Conservation (phyloP, 2,797 vertebrate species). For the Meda fulgida region DNA sequence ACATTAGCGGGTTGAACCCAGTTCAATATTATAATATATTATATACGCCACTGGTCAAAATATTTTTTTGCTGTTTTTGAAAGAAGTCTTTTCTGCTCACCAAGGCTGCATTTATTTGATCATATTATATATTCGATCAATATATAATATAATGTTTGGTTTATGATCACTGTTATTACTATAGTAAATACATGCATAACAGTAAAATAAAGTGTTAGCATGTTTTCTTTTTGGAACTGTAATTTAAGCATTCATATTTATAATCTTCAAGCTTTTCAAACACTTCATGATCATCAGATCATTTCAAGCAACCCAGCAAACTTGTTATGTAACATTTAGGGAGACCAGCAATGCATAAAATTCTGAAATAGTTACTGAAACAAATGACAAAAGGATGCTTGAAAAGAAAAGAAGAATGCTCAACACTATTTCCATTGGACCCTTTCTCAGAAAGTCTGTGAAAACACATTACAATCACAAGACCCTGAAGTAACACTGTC, state of each 20-base stretch:
- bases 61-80: neutral
- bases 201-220: neutral
- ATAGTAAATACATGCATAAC: neutral
- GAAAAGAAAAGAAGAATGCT: neutral
- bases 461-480: constrained; percentile 16
- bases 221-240: neutral
- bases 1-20: constrained; percentile 34
- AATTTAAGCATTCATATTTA: neutral
- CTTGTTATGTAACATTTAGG: neutral
- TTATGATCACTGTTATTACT: neutral
- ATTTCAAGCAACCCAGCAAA: neutral
- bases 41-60: neutral
- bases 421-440: constrained; percentile 13
- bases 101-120: neutral
- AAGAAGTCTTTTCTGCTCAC: neutral
- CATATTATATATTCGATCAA: too few relatives aligned
- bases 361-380: constrained; percentile 11
- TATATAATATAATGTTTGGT: too few relatives aligned
- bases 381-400: constrained; percentile 24
- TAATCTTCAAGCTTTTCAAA: neutral
- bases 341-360: neutral
- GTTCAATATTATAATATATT: too few relatives aligned
- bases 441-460: constrained; percentile 16
- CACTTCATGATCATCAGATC: neutral
- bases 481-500: constrained; percentile 26